A percentile compares a stretch with the other conserved stretches of the same genome.
Evolutionary conservation across 2,113 vertebrate species (phyloP).

Genomic region (Scytalopus superciliaris): DNA sequence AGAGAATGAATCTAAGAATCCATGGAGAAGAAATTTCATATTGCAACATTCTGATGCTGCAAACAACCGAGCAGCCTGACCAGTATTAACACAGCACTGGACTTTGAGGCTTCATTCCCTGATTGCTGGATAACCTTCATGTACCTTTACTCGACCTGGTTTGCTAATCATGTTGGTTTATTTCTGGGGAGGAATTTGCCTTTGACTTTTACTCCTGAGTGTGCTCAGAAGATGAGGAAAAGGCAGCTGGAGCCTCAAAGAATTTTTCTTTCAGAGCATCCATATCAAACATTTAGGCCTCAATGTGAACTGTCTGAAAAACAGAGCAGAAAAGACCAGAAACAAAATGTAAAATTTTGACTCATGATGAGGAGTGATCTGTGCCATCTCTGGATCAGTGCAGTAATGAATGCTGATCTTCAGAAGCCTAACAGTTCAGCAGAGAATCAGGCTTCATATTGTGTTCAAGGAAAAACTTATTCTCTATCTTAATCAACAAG

Average conservation of each 20-base stretch:
- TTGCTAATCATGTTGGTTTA: background rate
- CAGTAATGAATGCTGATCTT: background rate
- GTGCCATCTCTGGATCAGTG: background rate
- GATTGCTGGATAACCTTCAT: background rate
- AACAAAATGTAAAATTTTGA: background rate
- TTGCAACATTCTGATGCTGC: background rate
- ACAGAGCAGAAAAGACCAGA: background rate
- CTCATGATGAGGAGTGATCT: background rate
- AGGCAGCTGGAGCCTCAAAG: background rate
- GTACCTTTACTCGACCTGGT: accelerated
- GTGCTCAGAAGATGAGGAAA: background rate
- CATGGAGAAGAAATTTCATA: background rate
- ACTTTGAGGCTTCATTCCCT: background rate
- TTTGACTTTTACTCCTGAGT: background rate
- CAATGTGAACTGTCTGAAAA: background rate
- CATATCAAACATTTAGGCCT: background rate
- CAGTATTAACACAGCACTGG: background rate
- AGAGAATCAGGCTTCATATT: background rate
- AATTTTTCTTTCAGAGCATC: background rate
- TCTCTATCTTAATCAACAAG: background rate
- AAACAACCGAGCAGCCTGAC: background rate
- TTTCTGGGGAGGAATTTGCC: background rate
- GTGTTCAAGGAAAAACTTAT: background rate
- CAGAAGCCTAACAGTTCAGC: background rate
- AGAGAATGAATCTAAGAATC: background rate